Base-by-base conservation (phyloP, 2,797 vertebrate species). In the Onychomys leucogaster region DNA sequence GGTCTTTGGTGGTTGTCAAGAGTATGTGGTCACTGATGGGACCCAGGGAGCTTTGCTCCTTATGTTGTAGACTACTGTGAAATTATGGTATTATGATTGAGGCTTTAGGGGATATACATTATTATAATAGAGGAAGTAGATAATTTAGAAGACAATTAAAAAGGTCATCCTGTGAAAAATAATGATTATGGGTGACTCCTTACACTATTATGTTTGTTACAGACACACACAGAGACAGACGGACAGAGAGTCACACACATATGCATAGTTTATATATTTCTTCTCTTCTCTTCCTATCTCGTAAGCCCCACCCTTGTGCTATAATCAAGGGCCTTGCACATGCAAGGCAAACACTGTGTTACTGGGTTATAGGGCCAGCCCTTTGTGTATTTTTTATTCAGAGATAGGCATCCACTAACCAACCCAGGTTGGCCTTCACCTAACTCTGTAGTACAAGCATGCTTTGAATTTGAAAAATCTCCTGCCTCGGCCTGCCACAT, bases 61-160 rank as follows among this genome's bases (percentile, higher is more conserved):
- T 52, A 57, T 14, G 55, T 75, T 81, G 55, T 61, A 27, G 63
- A 19, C 90, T 75, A 81, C 29, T 49, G 78, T 71, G 21, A 83
- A 78, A 52, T 84, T 83, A 14, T 61, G 81, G n/a, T 46, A 92
- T 76, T 27, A 85, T 77, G 49, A 29, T 67, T n/a, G 25, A 67
- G 49, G 16, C 43, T 46, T 6, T 61, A 55, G 25, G n/a, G 41
- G 71, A 77, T 94, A 75, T 88, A n/a, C n/a, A n/a, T n/a, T n/a
- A 83, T 85, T 61, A 13, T 46, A 87, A 49, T 61, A 78, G 16
- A 57, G 69, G 86, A 75, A 73, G 16, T 84, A 12, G 37, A 14
- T 76, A 76, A 41, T 81, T 89, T 76, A 7, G 65, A 93, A 89
- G 77, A 91, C 10, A 89, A n/a, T 77, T 77, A 89, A 81, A 27